These are phyloP conservation scores for Julus scandinavius DNA, from an alignment of 2,888 invertebrate genomes.

Conservation along the genomic window DNA sequence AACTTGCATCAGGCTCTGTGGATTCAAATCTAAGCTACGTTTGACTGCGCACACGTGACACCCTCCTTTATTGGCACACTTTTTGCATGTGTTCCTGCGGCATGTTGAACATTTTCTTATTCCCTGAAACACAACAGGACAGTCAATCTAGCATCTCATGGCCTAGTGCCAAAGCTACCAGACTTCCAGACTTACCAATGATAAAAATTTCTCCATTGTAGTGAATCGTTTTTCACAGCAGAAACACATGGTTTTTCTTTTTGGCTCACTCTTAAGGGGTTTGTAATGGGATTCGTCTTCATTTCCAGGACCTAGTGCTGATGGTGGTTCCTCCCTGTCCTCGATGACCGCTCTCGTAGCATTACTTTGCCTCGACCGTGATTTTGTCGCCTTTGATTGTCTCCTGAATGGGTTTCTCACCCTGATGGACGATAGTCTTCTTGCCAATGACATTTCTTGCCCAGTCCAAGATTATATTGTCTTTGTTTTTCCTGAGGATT, in stretches of 20 bases:
- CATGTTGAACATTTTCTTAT: neutral
- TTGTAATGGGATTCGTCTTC: constrained; percentile 17
- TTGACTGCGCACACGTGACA: constrained; percentile 29
- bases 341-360: neutral
- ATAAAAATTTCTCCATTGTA: neutral
- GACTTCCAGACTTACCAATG: neutral
- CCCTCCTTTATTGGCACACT: neutral
- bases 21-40: neutral
- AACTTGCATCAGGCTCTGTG: neutral
- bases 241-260: neutral
- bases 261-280: neutral
- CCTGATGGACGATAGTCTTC: neutral
- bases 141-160: no score
- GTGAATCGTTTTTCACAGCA: constrained; percentile 35
- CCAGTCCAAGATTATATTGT: neutral
- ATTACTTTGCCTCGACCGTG: neutral
- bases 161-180: no score
- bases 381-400: neutral
- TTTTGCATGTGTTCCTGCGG: neutral
- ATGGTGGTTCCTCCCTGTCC: neutral
- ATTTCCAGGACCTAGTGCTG: neutral
- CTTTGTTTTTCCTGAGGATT: neutral
- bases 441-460: neutral
- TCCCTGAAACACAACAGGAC: neutral
- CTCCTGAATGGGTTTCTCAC: neutral